Percentiles rank a stretch among this genome's conserved stretches.
Conservation (phyloP, 1,140 invertebrate genomes). For the Heterodera schachtii region DNA sequence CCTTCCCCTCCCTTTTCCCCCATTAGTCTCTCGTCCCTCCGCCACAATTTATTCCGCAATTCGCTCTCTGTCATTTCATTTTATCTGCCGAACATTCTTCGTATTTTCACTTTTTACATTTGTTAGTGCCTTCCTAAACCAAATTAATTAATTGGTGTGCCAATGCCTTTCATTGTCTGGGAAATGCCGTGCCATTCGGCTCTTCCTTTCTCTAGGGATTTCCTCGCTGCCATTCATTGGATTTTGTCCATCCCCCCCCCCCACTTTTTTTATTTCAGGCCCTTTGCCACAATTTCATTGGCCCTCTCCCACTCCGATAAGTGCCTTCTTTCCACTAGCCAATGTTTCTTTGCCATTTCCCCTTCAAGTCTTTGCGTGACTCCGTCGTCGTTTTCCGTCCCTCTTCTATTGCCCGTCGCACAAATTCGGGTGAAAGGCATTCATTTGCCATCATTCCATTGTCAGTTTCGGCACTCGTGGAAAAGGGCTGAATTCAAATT, state of each 20-base stretch:
- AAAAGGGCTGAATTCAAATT: not conserved
- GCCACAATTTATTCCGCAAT: not conserved
- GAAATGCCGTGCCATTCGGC: no score
- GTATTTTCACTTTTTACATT: not conserved
- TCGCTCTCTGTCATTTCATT: not conserved
- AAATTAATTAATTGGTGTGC: not conserved
- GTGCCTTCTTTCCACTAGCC: not conserved
- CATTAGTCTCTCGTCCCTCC: no score
- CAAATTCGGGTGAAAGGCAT: not conserved
- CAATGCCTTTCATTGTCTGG: not conserved
- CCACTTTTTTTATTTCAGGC: not conserved
- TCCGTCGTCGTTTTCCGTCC: not conserved
- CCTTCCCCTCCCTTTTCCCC: no score
- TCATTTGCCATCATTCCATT: constrained; percentile 7
- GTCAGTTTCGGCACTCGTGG: not conserved
- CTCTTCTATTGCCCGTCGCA: not conserved
- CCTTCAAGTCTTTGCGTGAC: not conserved
- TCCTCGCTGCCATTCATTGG: not conserved
- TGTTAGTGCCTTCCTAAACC: not conserved
- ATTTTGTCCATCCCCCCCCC: not conserved
- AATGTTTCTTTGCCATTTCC: constrained; percentile 10
- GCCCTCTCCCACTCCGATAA: not conserved
- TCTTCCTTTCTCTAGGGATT: not conserved
- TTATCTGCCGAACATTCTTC: not conserved
- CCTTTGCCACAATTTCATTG: constrained; percentile 9